Evolutionary conservation across 2,888 invertebrate genomes (phyloP).

Genomic region (Maniola hyperantus): DNA sequence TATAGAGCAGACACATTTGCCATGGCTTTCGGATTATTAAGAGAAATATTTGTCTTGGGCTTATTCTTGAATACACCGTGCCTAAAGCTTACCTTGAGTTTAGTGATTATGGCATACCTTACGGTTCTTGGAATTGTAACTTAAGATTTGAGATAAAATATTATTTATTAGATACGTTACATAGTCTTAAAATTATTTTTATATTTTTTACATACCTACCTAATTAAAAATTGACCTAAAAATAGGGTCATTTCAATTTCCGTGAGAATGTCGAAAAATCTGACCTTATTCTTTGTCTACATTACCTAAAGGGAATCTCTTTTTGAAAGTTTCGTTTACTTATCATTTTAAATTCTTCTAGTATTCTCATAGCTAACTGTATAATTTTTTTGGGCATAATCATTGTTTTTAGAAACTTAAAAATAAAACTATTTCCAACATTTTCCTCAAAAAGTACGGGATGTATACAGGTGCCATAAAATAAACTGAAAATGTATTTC

Average conservation of each 20-base stretch:
- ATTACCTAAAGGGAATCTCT: too few species aligned
- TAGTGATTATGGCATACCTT: slow-evolving; percentile 42
- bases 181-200: not conserved
- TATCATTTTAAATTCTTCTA: too few species aligned
- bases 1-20: slow-evolving; percentile 45
- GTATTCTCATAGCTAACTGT: too few species aligned
- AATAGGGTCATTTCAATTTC: not conserved
- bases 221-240: not conserved
- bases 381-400: too few species aligned
- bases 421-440: too few species aligned
- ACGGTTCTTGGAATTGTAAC: slow-evolving; percentile 7
- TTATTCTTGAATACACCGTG: slow-evolving; percentile 53
- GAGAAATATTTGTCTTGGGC: slow-evolving; percentile 63
- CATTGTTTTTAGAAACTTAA: too few species aligned
- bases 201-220: not conserved
- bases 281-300: too few species aligned
- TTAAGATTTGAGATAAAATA: slow-evolving; percentile 12
- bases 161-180: not conserved
- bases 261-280: too few species aligned
- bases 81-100: slow-evolving; percentile 52
- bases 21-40: slow-evolving; percentile 55
- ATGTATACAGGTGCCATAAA: not conserved
- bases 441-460: not conserved
- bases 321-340: too few species aligned
- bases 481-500: slow-evolving; percentile 17